A percentile compares a stretch with the other conserved stretches of the same genome.
These are phyloP conservation scores for Chromoteleia sp. DNA, from an alignment of 2,888 invertebrate species.

Conservation along the genomic window DNA sequence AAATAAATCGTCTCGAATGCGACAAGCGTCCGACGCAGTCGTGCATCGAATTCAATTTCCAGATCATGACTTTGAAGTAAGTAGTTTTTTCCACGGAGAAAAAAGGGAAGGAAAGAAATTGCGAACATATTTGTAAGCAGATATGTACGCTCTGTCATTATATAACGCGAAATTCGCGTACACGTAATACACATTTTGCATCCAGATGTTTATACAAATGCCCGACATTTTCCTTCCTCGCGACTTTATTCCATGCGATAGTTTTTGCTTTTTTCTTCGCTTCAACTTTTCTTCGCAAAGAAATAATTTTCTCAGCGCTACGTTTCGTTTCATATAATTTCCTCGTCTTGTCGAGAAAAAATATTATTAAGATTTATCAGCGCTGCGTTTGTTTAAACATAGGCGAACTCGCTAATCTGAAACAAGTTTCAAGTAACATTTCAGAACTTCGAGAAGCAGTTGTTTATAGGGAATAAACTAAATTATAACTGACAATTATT, in stretches of 20 bases:
- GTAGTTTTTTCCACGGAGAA: slow-evolving; percentile 4
- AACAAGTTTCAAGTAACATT: not conserved
- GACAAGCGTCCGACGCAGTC: not conserved
- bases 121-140: slow-evolving; percentile 6
- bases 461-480: not conserved
- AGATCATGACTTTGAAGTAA: slow-evolving; percentile 19
- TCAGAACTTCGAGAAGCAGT: not conserved
- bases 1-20: slow-evolving; percentile 25
- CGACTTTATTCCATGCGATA: not conserved
- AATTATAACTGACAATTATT: not conserved
- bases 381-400: slow-evolving; percentile 1
- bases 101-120: not conserved
- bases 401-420: not conserved
- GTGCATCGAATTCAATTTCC: slow-evolving; percentile 39
- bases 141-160: slow-evolving; percentile 1
- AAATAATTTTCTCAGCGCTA: slow-evolving; percentile 13
- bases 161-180: not conserved
- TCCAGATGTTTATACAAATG: slow-evolving; percentile 7
- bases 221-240: not conserved
- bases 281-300: slow-evolving; percentile 4
- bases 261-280: not conserved
- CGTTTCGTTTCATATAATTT: slow-evolving; percentile 10
- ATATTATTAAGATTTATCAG: slow-evolving; percentile 13
- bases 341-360: not conserved
- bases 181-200: not conserved